phyloP scores from a whole-genome alignment of 2,113 vertebrate species.

The Canis aureus region DNA sequence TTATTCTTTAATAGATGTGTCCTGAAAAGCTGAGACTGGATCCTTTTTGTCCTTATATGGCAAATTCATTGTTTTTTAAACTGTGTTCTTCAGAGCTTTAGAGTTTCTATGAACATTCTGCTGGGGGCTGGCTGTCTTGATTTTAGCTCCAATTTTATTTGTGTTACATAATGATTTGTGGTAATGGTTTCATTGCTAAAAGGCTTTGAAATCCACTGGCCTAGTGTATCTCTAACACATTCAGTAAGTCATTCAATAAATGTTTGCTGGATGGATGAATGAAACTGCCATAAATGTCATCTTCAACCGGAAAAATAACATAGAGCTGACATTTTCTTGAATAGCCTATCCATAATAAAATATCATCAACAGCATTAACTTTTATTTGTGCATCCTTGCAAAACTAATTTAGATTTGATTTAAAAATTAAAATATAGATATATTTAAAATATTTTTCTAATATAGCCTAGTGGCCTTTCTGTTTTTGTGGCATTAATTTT shows the following conservation, averaged over 20 bases:
- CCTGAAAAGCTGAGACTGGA: neutral
- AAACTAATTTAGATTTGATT: slow-evolving; percentile 69
- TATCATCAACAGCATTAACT: slow-evolving; percentile 21
- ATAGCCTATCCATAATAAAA: slow-evolving; percentile 21
- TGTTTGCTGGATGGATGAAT: slow-evolving; percentile 28
- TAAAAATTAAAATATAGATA: slow-evolving; percentile 36
- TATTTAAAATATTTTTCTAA: slow-evolving; percentile 55
- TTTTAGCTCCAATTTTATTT: slow-evolving; percentile 23
- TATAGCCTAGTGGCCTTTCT: slow-evolving; percentile 21
- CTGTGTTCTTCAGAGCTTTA: neutral
- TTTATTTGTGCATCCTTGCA: slow-evolving; percentile 43
- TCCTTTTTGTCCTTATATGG: neutral
- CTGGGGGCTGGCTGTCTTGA: neutral
- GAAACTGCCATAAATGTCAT: neutral
- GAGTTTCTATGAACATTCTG: neutral
- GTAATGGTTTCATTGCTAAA: slow-evolving; percentile 29
- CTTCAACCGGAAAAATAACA: neutral
- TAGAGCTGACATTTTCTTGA: slow-evolving; percentile 39
- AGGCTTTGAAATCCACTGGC: slow-evolving; percentile 13
- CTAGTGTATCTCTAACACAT: neutral
- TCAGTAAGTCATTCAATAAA: slow-evolving; percentile 28
- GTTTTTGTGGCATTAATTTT: slow-evolving; percentile 42
- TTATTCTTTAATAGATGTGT: neutral
- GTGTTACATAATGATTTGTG: neutral
- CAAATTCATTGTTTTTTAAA: neutral